These are phyloP conservation scores for Dermochelys coriacea DNA, from an alignment of 2,797 vertebrate genomes.

Conservation along the genomic window DNA sequence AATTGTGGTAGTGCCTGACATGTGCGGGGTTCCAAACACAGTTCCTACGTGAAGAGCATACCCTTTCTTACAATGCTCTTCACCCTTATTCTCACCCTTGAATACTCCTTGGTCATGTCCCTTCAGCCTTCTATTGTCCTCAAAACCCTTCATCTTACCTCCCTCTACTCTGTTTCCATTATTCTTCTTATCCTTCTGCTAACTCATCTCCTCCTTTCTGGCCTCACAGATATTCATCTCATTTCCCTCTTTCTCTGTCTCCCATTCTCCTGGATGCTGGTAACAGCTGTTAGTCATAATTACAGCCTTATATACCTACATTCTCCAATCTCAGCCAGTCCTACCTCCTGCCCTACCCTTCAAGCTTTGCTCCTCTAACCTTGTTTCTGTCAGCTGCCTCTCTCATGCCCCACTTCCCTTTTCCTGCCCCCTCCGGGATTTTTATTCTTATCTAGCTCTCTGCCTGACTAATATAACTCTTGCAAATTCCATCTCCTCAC, in stretches of 20 bases:
- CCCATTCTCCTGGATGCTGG: not conserved
- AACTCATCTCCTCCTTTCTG: not conserved
- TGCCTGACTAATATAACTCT: not conserved
- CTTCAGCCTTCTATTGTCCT: not conserved
- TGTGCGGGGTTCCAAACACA: not conserved
- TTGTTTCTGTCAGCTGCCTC: not conserved
- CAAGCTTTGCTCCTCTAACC: not conserved
- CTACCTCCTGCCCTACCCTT: not conserved
- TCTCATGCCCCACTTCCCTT: not conserved
- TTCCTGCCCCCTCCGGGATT: not conserved
- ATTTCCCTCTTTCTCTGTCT: not conserved
- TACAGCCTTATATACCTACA: not conserved
- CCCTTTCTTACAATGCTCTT: not conserved
- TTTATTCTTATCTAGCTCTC: not conserved
- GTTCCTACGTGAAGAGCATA: not conserved
- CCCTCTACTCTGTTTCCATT: not conserved
- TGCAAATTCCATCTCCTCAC: rapidly evolving
- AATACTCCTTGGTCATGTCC: not conserved
- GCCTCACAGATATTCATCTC: not conserved
- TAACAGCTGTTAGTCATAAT: not conserved
- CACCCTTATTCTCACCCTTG: not conserved
- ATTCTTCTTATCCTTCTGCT: not conserved
- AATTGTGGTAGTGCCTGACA: rapidly evolving
- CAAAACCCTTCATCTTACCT: rapidly evolving
- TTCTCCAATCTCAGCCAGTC: not conserved